Evolutionary conservation across 2,113 vertebrate genomes (phyloP), one percentile per base, ranked within the genome.

Genomic region (Hiodon alosoides): DNA sequence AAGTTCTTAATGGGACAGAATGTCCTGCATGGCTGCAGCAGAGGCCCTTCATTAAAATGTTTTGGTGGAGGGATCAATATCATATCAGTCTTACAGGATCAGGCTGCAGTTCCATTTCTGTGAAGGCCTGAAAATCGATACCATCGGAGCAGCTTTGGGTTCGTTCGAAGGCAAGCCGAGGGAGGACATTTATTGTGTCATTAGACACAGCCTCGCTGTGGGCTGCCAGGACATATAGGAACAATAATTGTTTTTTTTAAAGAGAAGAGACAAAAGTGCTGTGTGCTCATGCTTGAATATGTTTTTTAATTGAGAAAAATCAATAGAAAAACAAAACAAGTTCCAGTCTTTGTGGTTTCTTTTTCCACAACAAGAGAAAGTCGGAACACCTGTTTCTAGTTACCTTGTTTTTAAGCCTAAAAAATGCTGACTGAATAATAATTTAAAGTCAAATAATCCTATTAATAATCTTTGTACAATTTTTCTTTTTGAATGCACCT

Each of bases 41-140:
- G n/a, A 14, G 52, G 17, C 14, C 78, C 87, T 80, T 83, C 74
- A 16, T 83, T 84, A 77, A 80, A 79, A 74, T 65, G 81, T 82
- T 84, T 84, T 84, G 81, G 80, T 78, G 66, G 31, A 72, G 65
- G 79, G 84, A 95, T 94, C 93, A 83, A 92, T 93, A 94, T 83
- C 87, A 93, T 91, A 93, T 91, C 88, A 94, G 89, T 78, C 83
- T 83, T 81, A 84, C 74, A 76, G 82, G 81, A 89, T 91, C 88
- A 91, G 84, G 89, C 92, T 86, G 90, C 89, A 93, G 85, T 91
- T 95, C 92, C 92, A 94, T 94, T 92, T 93, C 85, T 89, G 88
- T 85, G 83, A 81, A 70, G 82, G 84, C 81, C 81, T 79, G 57
- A 16, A 80, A 87, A 92, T 92, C 89, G 75, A 92, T 91, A 83